Percentiles rank a stretch among this genome's conserved stretches.
Evolutionary conservation across 2,888 invertebrate genomes (phyloP).

Genomic region (Rotaria sp.): DNA sequence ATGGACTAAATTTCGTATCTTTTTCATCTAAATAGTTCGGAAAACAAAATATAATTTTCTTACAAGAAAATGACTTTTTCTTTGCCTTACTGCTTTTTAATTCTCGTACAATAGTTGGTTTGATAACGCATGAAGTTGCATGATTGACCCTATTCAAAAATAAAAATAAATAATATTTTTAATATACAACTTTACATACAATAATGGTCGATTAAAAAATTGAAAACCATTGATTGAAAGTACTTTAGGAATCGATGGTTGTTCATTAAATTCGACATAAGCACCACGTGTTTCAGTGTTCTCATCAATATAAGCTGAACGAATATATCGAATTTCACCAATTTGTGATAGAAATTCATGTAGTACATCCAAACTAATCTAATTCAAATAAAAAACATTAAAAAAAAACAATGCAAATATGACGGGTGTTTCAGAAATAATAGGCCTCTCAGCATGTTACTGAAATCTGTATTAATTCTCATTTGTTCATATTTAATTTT

Average conservation of each 20-base stretch:
- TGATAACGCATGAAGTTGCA: neutral
- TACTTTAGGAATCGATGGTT: slow-evolving; percentile 76
- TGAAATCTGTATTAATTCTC: too few relatives aligned
- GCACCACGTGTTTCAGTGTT: slow-evolving; percentile 65
- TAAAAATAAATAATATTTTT: neutral
- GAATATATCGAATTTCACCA: slow-evolving; percentile 86
- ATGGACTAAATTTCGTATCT: too few relatives aligned
- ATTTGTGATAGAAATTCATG: slow-evolving; percentile 71
- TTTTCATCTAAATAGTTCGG: too few relatives aligned
- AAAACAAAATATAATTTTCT: too few relatives aligned
- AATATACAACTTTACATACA: neutral
- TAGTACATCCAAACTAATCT: slow-evolving; percentile 17
- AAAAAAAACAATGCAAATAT: too few relatives aligned
- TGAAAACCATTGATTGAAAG: slow-evolving; percentile 66
- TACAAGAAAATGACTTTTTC: too few relatives aligned
- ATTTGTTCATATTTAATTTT: too few relatives aligned
- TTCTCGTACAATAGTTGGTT: too few relatives aligned
- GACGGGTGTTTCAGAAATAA: too few relatives aligned
- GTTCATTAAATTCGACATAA: slow-evolving; percentile 85
- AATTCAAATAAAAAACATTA: too few relatives aligned
- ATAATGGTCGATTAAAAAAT: slow-evolving; percentile 23
- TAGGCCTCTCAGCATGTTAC: too few relatives aligned
- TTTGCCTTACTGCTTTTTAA: neutral
- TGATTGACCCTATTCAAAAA: neutral
- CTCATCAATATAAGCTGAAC: slow-evolving; percentile 74